Conservation (phyloP, 1,140 invertebrate species). For the Drosophila melanogaster region DNA sequence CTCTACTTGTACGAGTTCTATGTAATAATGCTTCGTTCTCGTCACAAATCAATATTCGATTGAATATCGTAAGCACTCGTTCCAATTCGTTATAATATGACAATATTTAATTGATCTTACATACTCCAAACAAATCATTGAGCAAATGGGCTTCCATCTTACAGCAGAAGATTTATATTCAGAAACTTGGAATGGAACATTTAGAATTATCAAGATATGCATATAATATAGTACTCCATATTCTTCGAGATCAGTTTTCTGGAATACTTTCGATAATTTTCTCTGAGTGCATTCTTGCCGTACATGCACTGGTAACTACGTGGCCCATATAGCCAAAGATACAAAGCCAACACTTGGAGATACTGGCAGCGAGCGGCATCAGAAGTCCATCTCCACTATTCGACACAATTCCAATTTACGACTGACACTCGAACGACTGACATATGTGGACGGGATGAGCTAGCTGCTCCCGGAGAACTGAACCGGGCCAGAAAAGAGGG, state of each 20-base stretch:
- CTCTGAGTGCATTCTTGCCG: constrained; percentile 5
- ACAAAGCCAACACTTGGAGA: constrained; percentile 25
- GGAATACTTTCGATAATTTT: neutral
- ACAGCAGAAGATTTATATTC: too few relatives aligned
- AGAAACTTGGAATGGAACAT: too few relatives aligned
- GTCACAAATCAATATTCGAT: constrained; percentile 11
- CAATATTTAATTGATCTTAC: too few relatives aligned
- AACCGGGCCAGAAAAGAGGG: constrained; percentile 28
- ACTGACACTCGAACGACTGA: constrained; percentile 28
- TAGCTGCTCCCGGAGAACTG: constrained; percentile 37
- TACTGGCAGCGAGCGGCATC: constrained; percentile 27
- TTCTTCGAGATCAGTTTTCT: too few relatives aligned
- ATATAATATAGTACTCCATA: too few relatives aligned
- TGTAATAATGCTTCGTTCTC: constrained; percentile 1
- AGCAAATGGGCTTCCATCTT: too few relatives aligned
- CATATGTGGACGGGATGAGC: constrained; percentile 39
- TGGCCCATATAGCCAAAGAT: constrained; percentile 37
- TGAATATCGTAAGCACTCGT: too few relatives aligned
- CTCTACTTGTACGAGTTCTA: neutral
- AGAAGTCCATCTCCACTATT: constrained; percentile 24
- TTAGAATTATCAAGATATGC: too few relatives aligned
- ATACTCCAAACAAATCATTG: too few relatives aligned
- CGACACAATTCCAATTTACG: constrained; percentile 54
- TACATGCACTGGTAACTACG: constrained; percentile 27
- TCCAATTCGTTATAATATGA: too few relatives aligned